Conservation (phyloP, 2,113 vertebrate species). For the Nothobranchius furzeri region DNA sequence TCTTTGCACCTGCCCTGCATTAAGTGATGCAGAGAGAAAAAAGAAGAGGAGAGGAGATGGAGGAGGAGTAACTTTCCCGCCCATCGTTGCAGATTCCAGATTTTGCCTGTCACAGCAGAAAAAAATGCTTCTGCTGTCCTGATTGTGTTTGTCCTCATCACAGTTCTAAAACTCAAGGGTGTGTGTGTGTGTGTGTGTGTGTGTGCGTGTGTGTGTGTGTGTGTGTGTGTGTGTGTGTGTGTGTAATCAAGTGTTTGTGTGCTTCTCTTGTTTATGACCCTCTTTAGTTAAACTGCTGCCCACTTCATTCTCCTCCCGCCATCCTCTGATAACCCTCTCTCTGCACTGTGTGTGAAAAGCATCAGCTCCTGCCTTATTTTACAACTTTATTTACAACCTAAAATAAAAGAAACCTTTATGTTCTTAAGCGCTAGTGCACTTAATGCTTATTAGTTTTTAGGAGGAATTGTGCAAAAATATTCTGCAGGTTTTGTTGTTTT, state of each 20-base stretch:
- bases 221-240: conserved; percentile 6
- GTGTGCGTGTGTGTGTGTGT: too few species aligned
- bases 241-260: conserved; percentile 16
- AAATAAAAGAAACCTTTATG: neutral
- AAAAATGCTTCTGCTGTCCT: conserved; percentile 54
- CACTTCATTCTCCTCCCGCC: conserved; percentile 54
- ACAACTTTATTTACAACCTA: neutral
- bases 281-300: conserved; percentile 54
- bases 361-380: conserved; percentile 3
- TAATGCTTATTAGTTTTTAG: too few species aligned
- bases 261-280: conserved; percentile 36
- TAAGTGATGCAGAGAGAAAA: conserved; percentile 25
- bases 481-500: too few species aligned
- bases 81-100: conserved; percentile 44
- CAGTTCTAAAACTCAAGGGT: conserved; percentile 57
- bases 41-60: neutral
- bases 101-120: conserved; percentile 68
- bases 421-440: too few species aligned
- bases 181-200: neutral
- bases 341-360: conserved; percentile 5
- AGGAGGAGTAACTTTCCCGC: conserved; percentile 25
- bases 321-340: conserved; percentile 27
- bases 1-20: conserved; percentile 60
- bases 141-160: conserved; percentile 24
- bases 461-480: too few species aligned